These are phyloP conservation scores for Peromyscus californicus DNA, from an alignment of 2,113 vertebrate species.

Conservation along the genomic window DNA sequence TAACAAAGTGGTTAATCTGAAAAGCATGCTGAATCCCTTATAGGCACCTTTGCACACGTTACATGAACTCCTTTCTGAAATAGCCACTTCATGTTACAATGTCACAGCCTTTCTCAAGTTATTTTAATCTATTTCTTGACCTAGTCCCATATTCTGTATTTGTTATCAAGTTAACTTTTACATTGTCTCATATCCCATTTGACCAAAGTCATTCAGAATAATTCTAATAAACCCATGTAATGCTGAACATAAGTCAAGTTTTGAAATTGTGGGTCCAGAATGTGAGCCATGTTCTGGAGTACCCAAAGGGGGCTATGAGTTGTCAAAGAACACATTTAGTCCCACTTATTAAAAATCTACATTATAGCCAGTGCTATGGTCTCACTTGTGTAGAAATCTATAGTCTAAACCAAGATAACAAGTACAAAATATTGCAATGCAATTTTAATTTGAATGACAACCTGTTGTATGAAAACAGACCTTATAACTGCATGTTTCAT, in stretches of 20 bases:
- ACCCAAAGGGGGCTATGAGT: not conserved
- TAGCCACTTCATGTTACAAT: not conserved
- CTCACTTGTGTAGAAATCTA: not conserved
- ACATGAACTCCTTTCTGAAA: not conserved
- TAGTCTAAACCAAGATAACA: not conserved
- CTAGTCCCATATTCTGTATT: not conserved
- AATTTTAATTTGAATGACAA: conserved; percentile 1
- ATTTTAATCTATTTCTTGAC: not conserved
- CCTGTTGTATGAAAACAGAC: not conserved
- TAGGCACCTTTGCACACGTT: not conserved
- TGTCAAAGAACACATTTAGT: not conserved
- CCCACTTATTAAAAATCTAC: not conserved
- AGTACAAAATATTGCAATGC: not conserved
- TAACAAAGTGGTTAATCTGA: not conserved
- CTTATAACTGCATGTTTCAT: not conserved
- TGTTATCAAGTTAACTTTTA: conserved; percentile 2
- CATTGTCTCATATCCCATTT: not conserved
- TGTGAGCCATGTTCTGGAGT: not conserved
- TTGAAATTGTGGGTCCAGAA: not conserved
- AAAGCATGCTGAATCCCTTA: not conserved
- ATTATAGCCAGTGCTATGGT: not conserved
- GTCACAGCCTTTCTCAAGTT: not conserved
- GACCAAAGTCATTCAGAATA: not conserved
- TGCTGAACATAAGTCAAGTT: not conserved
- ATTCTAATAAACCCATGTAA: not conserved